phyloP scores from a whole-genome alignment of 2,888 invertebrate species.

The Lithophane leautieri region DNA sequence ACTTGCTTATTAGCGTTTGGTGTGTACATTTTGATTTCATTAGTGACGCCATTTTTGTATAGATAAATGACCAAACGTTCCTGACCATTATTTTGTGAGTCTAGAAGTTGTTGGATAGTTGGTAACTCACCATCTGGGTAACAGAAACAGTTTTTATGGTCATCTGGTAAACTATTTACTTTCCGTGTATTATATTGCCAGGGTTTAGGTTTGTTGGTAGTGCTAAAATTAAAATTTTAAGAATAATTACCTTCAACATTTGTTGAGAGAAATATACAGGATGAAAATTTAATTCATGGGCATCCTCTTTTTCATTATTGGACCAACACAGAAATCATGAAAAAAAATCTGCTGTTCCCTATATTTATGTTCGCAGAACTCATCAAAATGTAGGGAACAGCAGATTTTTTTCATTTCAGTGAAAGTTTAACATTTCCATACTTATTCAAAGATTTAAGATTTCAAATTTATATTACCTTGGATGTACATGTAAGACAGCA shows the following conservation, averaged over 20 bases:
- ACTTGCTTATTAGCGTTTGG: slow-evolving; percentile 76
- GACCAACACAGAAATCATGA: too few species aligned
- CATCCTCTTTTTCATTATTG: too few species aligned
- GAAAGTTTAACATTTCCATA: too few species aligned
- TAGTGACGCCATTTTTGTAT: slow-evolving; percentile 69
- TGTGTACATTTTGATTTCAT: slow-evolving; percentile 70
- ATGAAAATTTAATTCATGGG: too few species aligned
- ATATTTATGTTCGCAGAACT: too few species aligned
- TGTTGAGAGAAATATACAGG: neutral
- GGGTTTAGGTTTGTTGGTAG: neutral
- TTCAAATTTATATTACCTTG: slow-evolving; percentile 45
- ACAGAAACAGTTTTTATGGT: slow-evolving; percentile 69
- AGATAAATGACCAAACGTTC: slow-evolving; percentile 79
- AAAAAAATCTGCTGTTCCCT: too few species aligned
- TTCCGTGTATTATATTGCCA: slow-evolving; percentile 21
- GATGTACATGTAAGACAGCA: slow-evolving; percentile 14
- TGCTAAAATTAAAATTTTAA: slow-evolving; percentile 44
- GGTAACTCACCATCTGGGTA: slow-evolving; percentile 48
- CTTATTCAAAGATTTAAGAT: neutral
- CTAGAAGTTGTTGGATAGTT: slow-evolving; percentile 66
- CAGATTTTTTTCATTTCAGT: too few species aligned
- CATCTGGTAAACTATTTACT: neutral
- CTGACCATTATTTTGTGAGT: slow-evolving; percentile 53
- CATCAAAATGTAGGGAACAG: too few species aligned
- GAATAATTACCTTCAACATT: neutral